Percentiles rank a stretch among this genome's conserved stretches.
Conservation (phyloP, 2,888 invertebrate genomes). For the Xylota sylvarum region DNA sequence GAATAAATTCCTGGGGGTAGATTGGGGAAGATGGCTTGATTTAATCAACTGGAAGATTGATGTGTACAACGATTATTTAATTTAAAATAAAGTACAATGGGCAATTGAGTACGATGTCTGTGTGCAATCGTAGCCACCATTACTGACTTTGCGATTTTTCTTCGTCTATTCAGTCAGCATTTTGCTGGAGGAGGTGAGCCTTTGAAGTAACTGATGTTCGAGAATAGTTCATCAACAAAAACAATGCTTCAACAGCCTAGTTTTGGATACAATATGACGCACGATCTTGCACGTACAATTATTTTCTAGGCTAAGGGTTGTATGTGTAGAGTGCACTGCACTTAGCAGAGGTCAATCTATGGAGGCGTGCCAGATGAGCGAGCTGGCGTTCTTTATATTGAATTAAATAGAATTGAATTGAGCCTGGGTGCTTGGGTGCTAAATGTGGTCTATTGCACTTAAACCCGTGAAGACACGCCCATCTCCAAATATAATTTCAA, state of each 20-base stretch:
- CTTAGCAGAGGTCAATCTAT: too few species aligned
- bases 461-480: too few species aligned
- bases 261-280: background rate
- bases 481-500: too few species aligned
- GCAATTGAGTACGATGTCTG: constrained; percentile 40
- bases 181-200: background rate
- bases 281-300: background rate
- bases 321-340: too few species aligned
- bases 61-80: constrained; percentile 61
- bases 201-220: background rate
- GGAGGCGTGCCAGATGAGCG: too few species aligned
- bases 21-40: constrained; percentile 51
- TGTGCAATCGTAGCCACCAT: background rate
- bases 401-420: too few species aligned
- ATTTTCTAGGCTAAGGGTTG: background rate
- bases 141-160: background rate
- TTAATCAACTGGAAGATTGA: constrained; percentile 62
- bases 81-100: constrained; percentile 56
- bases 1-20: constrained; percentile 5
- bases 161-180: background rate
- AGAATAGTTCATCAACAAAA: background rate
- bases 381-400: too few species aligned
- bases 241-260: background rate
- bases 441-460: too few species aligned
- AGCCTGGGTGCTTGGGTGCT: too few species aligned